Evolutionary conservation across 2,797 vertebrate genomes (phyloP).

Genomic region (Malurus splendens): DNA sequence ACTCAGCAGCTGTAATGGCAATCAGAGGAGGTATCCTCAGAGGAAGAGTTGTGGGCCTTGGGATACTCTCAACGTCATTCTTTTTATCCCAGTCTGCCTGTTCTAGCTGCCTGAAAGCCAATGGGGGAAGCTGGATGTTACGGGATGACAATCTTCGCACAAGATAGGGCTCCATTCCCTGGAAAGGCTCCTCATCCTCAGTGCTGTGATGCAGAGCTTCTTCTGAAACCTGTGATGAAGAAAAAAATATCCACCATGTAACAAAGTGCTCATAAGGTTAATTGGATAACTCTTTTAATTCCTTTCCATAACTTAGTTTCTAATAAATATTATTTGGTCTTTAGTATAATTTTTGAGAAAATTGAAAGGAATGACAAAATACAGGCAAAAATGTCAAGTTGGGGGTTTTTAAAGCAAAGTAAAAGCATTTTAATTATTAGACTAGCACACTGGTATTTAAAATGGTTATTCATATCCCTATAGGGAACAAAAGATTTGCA

Average conservation of each 20-base stretch:
- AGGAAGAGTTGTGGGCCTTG: constrained; percentile 85
- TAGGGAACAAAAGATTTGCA: background rate
- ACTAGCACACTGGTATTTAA: background rate
- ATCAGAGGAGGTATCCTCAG: constrained; percentile 88
- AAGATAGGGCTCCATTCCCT: constrained; percentile 84
- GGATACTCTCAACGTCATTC: constrained; percentile 75
- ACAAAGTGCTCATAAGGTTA: background rate
- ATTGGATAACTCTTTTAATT: background rate
- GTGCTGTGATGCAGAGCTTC: constrained; percentile 73
- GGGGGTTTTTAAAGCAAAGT: background rate
- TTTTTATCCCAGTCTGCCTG: constrained; percentile 85
- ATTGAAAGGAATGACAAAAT: background rate
- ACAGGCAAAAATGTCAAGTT: background rate
- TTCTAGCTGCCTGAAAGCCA: constrained; percentile 90
- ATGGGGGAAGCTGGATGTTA: constrained; percentile 85
- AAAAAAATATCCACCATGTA: background rate
- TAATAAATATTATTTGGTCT: background rate
- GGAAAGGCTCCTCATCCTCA: constrained; percentile 75
- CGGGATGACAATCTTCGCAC: constrained; percentile 87
- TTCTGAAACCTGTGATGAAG: constrained; percentile 77
- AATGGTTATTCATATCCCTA: background rate
- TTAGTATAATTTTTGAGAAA: background rate
- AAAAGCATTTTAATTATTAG: background rate
- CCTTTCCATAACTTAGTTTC: background rate
- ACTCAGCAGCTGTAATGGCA: constrained; percentile 90